phyloP scores from a whole-genome alignment of 2,113 vertebrate genomes.

The Alces alces region DNA sequence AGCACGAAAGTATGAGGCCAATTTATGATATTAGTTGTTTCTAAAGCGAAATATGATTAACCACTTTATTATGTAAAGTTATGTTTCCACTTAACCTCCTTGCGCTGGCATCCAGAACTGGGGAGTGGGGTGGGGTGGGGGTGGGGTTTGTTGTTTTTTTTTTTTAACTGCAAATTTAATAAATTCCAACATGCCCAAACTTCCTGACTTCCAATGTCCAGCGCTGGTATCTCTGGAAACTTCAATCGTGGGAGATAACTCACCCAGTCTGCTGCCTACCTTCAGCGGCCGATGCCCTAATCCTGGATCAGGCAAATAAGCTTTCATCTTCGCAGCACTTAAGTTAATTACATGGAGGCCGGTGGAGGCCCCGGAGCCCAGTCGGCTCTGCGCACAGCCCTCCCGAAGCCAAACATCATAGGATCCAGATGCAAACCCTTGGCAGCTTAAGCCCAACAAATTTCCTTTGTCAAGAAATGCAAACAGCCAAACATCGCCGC shows the following conservation, averaged over 20 bases:
- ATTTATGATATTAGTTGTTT: conserved; percentile 49
- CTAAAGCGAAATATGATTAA: conserved; percentile 69
- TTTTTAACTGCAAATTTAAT: conserved; percentile 76
- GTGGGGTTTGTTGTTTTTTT: conserved; percentile 35
- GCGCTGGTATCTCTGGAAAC: conserved; percentile 58
- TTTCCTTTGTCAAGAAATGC: conserved; percentile 74
- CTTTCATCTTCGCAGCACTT: conserved; percentile 78
- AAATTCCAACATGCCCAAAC: conserved; percentile 73
- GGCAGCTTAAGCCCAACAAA: conserved; percentile 76
- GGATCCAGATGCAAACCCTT: conserved; percentile 78
- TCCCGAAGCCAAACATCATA: conserved; percentile 75
- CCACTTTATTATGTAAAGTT: conserved; percentile 54
- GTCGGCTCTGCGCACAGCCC: conserved; percentile 57
- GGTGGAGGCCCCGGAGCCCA: conserved; percentile 40
- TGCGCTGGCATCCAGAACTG: conserved; percentile 43
- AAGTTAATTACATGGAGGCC: conserved; percentile 76
- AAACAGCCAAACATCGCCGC: conserved; percentile 49
- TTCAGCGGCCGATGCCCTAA: conserved; percentile 69
- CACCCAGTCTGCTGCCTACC: conserved; percentile 63
- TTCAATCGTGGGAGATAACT: conserved; percentile 58
- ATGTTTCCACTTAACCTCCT: conserved; percentile 77
- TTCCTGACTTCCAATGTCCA: conserved; percentile 75
- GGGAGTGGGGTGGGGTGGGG: background rate
- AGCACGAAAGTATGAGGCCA: background rate
- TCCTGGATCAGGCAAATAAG: conserved; percentile 74